These are phyloP conservation scores for Drosophila neonasuta DNA, from an alignment of 2,888 invertebrate genomes.

Conservation along the genomic window DNA sequence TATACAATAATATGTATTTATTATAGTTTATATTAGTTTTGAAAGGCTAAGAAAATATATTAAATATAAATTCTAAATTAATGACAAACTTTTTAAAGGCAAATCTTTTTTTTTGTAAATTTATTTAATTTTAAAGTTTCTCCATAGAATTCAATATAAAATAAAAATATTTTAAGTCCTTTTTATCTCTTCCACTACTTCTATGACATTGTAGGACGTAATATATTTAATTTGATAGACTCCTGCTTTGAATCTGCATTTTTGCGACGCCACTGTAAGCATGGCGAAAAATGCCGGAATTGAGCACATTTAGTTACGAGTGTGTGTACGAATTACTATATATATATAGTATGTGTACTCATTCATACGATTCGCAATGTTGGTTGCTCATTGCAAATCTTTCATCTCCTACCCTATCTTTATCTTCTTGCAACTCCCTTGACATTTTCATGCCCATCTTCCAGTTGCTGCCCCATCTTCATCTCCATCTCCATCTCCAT, in stretches of 20 bases:
- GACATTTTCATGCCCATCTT: neutral
- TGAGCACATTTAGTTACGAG: constrained; percentile 27
- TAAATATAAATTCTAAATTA: too few relatives aligned
- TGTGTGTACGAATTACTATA: neutral
- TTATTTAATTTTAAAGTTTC: too few relatives aligned
- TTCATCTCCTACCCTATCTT: neutral
- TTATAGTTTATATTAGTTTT: too few relatives aligned
- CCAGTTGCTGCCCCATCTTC: neutral
- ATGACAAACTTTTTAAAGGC: too few relatives aligned
- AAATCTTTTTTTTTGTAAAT: too few relatives aligned
- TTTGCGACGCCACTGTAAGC: neutral
- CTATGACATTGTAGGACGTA: too few relatives aligned
- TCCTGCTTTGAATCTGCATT: neutral
- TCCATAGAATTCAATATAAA: too few relatives aligned
- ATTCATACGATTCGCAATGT: constrained; percentile 35
- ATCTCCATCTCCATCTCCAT: neutral
- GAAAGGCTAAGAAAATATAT: too few relatives aligned
- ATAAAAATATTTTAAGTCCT: too few relatives aligned
- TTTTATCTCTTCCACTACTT: too few relatives aligned
- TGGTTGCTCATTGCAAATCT: constrained; percentile 36
- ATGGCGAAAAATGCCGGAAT: neutral
- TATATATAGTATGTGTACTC: constrained; percentile 15
- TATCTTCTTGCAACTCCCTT: neutral
- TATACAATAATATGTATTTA: too few relatives aligned
- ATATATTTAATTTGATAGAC: neutral